A percentile compares a stretch with the other conserved stretches of the same genome.
Evolutionary conservation across 2,888 invertebrate genomes (phyloP).

Genomic region (Acanthosepion lycidas): DNA sequence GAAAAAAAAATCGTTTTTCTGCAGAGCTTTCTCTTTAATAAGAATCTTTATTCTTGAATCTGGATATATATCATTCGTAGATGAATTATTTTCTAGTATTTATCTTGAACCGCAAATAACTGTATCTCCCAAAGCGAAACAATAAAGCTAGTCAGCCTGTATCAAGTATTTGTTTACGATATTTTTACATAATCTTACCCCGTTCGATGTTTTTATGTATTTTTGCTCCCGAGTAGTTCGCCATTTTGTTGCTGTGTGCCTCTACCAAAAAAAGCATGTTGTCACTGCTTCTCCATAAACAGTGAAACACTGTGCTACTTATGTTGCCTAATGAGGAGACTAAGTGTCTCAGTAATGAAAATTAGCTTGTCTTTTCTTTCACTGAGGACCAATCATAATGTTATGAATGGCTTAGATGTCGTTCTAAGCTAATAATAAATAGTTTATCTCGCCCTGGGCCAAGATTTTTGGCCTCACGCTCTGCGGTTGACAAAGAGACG

Average conservation of each 20-base stretch:
- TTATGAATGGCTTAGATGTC: constrained; percentile 1
- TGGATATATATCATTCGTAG: too few species aligned
- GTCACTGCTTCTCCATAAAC: background rate
- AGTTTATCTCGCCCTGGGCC: background rate
- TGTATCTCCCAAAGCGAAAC: background rate
- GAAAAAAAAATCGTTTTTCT: too few species aligned
- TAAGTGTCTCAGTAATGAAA: background rate
- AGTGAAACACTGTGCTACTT: background rate
- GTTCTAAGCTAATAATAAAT: background rate
- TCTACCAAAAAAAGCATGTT: background rate
- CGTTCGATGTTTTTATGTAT: background rate
- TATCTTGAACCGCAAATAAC: background rate
- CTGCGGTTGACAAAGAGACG: background rate
- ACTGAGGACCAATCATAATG: background rate
- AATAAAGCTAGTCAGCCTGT: background rate
- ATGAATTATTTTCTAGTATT: background rate
- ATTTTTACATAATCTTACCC: background rate
- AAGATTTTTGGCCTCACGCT: background rate
- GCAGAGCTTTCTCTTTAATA: too few species aligned
- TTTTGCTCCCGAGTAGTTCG: background rate
- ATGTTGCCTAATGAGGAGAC: background rate
- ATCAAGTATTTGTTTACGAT: background rate
- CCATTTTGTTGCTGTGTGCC: background rate
- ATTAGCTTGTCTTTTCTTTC: background rate
- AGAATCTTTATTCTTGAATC: too few species aligned